Conservation (phyloP, 2,113 vertebrate species). For the Peucedramus taeniatus region DNA sequence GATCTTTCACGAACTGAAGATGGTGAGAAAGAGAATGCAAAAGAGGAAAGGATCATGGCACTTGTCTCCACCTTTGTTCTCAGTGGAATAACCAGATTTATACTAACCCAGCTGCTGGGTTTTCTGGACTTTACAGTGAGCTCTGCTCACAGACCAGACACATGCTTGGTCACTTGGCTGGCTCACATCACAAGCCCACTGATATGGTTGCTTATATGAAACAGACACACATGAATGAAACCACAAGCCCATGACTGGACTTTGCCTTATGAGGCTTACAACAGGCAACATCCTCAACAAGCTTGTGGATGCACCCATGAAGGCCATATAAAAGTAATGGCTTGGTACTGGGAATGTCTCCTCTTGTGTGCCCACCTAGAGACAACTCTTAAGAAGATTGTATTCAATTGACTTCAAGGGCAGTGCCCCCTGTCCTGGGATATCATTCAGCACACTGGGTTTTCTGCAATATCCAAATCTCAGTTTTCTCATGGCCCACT, state of each 20-base stretch:
- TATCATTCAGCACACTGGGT: background rate
- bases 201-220: background rate
- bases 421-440: background rate
- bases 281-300: background rate
- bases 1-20: background rate
- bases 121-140: background rate
- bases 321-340: background rate
- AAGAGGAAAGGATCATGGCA: background rate
- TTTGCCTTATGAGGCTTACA: background rate
- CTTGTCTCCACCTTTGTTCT: background rate
- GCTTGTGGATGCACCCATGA: background rate
- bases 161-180: background rate
- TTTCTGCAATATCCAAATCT: background rate
- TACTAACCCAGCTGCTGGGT: background rate
- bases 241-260: background rate
- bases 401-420: background rate
- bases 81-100: background rate
- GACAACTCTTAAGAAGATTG: background rate
- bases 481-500: background rate
- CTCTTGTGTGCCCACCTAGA: no score
- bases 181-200: no score
- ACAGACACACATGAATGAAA: background rate
- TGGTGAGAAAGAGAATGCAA: background rate
- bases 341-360: background rate
- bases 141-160: background rate